These are phyloP conservation scores for Tichodroma muraria DNA, from an alignment of 2,113 vertebrate genomes.

Conservation along the genomic window DNA sequence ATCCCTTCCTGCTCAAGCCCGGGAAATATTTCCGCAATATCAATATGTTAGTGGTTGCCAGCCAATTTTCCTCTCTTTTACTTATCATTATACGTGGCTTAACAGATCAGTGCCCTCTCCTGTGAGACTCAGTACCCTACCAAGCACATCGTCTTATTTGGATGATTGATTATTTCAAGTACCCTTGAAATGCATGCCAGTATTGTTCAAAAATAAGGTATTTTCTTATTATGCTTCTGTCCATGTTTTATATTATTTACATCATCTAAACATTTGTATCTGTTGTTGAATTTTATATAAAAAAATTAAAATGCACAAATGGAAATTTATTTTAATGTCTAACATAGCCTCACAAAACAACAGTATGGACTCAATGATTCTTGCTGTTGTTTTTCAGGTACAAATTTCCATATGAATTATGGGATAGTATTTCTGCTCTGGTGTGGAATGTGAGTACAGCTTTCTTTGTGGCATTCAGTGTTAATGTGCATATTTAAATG, in stretches of 20 bases:
- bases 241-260: background rate
- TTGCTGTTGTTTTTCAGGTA: background rate
- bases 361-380: background rate
- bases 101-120: background rate
- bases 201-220: background rate
- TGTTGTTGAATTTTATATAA: background rate
- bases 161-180: background rate
- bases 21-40: background rate
- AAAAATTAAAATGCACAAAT: background rate
- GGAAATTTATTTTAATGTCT: background rate
- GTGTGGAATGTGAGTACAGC: background rate
- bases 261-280: background rate
- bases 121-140: background rate
- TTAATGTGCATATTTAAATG: slow-evolving; percentile 47
- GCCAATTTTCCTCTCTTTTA: background rate
- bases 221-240: background rate
- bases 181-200: background rate
- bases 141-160: background rate
- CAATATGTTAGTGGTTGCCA: background rate
- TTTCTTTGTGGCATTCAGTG: background rate
- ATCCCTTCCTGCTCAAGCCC: fast-evolving
- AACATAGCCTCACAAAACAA: background rate
- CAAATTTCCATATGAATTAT: slow-evolving; percentile 40
- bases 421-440: slow-evolving; percentile 18
- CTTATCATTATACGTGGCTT: background rate